A percentile compares a stretch with the other conserved stretches of the same genome.
Conservation (phyloP, 2,797 vertebrate species). For the Parotocinclus haroldoi region DNA sequence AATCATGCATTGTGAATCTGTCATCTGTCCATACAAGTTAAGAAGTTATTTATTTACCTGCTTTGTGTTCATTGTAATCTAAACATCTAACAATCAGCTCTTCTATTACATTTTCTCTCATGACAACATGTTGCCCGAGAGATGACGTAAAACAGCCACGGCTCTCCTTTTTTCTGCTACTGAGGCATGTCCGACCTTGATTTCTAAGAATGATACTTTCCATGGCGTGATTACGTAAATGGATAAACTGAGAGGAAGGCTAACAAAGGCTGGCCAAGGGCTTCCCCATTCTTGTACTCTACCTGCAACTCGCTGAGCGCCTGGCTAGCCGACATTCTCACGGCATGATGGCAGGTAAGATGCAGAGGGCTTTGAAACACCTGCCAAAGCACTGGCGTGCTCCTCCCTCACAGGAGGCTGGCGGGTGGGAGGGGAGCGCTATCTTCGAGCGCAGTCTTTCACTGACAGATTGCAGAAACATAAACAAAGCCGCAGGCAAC, state of each 20-base stretch:
- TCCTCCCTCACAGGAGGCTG: slow-evolving; percentile 27
- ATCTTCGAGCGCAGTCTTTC: slow-evolving; percentile 44
- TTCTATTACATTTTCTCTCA: background rate
- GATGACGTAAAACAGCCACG: slow-evolving; percentile 27
- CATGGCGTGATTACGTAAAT: slow-evolving; percentile 21
- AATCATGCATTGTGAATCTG: background rate
- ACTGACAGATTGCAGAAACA: slow-evolving; percentile 51
- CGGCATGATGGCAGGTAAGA: slow-evolving; percentile 48
- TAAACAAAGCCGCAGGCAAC: slow-evolving; percentile 49
- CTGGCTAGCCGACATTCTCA: slow-evolving; percentile 40
- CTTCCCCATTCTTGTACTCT: slow-evolving; percentile 36
- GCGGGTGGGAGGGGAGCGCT: slow-evolving; percentile 31
- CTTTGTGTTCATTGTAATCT: background rate
- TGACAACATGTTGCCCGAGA: slow-evolving; percentile 3
- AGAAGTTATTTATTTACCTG: background rate
- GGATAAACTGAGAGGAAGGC: slow-evolving; percentile 12
- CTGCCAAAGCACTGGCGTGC: slow-evolving; percentile 44
- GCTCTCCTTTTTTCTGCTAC: slow-evolving; percentile 8
- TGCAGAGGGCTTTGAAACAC: slow-evolving; percentile 49
- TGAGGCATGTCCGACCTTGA: slow-evolving; percentile 22
- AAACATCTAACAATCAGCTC: slow-evolving; percentile 15
- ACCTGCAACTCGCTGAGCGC: slow-evolving; percentile 32
- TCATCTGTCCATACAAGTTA: background rate
- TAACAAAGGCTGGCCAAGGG: slow-evolving; percentile 32
- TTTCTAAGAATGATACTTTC: slow-evolving; percentile 10